These are phyloP conservation scores for Echinops telfairi DNA, from an alignment of 2,113 vertebrate species.

Conservation along the genomic window DNA sequence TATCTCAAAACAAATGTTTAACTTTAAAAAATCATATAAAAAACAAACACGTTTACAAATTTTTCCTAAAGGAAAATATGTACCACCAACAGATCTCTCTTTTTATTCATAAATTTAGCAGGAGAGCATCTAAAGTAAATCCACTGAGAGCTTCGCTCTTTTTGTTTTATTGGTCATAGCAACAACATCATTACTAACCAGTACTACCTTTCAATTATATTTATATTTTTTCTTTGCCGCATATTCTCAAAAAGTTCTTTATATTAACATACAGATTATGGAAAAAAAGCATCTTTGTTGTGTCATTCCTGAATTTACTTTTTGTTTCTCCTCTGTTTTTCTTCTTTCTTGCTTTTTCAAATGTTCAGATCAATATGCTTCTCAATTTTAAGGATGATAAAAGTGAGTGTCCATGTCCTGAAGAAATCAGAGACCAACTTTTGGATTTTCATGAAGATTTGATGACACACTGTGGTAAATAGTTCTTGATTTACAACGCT, in stretches of 20 bases:
- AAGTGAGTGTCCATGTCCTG: constrained; percentile 95
- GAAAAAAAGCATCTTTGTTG: neutral
- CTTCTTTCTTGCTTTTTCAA: constrained; percentile 8
- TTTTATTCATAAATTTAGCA: constrained; percentile 26
- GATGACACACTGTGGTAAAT: constrained; percentile 96
- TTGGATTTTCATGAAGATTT: constrained; percentile 97
- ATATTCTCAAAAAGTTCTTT: constrained; percentile 48
- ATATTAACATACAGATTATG: neutral
- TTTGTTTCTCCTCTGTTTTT: neutral
- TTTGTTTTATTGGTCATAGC: constrained; percentile 10
- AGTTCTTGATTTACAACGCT: neutral
- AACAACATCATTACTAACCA: neutral
- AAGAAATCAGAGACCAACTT: constrained; percentile 94
- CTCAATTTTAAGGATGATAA: constrained; percentile 97
- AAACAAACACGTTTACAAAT: neutral
- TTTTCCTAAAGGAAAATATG: neutral
- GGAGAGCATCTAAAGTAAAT: neutral
- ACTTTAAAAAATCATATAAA: neutral
- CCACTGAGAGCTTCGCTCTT: neutral
- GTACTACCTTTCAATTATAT: neutral
- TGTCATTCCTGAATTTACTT: neutral
- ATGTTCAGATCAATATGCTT: constrained; percentile 96
- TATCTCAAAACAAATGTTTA: neutral
- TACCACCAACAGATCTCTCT: neutral
- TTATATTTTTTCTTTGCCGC: neutral